Evolutionary conservation across 1,140 invertebrate species (phyloP), one percentile per base, ranked within the genome.

Genomic region (Achroia grisella): DNA sequence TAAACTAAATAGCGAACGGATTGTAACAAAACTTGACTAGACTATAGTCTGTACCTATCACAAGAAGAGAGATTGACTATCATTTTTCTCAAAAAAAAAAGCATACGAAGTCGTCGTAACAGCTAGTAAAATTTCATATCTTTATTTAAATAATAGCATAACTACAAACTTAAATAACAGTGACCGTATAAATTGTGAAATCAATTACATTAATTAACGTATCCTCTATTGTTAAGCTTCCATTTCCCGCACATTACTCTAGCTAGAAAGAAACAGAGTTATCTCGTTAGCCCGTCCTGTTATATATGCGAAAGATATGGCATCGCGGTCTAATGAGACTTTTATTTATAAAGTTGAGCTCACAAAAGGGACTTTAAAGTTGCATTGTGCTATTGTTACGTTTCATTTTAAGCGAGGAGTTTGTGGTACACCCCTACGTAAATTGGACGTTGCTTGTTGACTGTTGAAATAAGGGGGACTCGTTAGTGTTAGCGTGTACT

Each of bases 341-440:
- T 78, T 75, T 79, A 77, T 83, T 79, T 79, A 80, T 80, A 73
- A 79, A 79, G 61, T 78, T 62, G 60, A 56, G 58, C 56, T 52
- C 54, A 79, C 74, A 82, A 80, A 74, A 43, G 62, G 15, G 59
- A 61, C 67, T 76, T 77, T 71, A 74, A 69, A 69, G 49, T 70
- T 72, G 67, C 73, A 83, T 79, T 80, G 72, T 80, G 65, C 72
- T 65, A 80, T 80, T 80, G 79, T 83, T 76, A 56, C 58, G 59
- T 75, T 72, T 77, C 69, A 71, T 80, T 80, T 77, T 67, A 71
- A 79, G 64, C 67, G 68, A 56, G 62, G 56, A 75, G 70, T 71
- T 71, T 67, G 73, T 65, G 75, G 75, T 62, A 64, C 56, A 59
- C 61, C 65, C 62, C 64, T 68, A 77, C 71, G 73, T 77, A 75